Base-by-base conservation (phyloP, 2,113 vertebrate species). In the Malurus cyaneus region DNA sequence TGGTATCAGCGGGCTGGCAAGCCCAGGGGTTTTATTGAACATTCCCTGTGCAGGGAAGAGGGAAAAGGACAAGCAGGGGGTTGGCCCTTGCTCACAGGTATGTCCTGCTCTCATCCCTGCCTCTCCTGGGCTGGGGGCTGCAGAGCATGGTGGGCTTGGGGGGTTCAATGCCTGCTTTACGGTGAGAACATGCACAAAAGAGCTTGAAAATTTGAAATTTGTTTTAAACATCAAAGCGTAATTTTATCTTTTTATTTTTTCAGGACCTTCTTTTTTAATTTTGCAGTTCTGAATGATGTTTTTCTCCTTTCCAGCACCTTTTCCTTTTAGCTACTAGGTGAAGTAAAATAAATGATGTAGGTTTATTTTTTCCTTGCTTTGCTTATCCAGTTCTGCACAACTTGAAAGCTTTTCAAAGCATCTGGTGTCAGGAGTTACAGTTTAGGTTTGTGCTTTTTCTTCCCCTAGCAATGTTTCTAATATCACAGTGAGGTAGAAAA, bases 361-460 rank as follows among this genome's bases (percentile, higher is more conserved):
- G 80, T 91, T 93, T 96, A 60, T 91, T 94, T 91, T 89, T 88
- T 76, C 53, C 28, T 95, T 94, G 88, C 88, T 95, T 94, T 95
- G 77, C 92, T 92, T 92, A 92, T 74, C 73, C 77, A 61, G 67
- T 81, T 84, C 89, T 95, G 80, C 46, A 91, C 79, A 92, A 93
- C 92, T 94, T 96, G 94, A 96, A 97, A 95, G 95, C 77, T 74
- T 95, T 94, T 96, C 94, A 93, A 91, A 93, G 86, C 71, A 72
- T 76, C 73, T 83, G 47, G 60, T 94, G 94, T 96, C 49, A 46
- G 73, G 70, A 92, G 86, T 60, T 94, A 91, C 80, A 64, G 89
- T 94, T 93, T 88, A 64, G 57, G 73, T 86, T 90, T 93, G 77
- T 93, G 83, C 26, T 50, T 56, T 76, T 80, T 64, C 62, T 79